These are phyloP conservation scores for Scaptomyza flava DNA, from an alignment of 2,888 invertebrate species.

Conservation along the genomic window DNA sequence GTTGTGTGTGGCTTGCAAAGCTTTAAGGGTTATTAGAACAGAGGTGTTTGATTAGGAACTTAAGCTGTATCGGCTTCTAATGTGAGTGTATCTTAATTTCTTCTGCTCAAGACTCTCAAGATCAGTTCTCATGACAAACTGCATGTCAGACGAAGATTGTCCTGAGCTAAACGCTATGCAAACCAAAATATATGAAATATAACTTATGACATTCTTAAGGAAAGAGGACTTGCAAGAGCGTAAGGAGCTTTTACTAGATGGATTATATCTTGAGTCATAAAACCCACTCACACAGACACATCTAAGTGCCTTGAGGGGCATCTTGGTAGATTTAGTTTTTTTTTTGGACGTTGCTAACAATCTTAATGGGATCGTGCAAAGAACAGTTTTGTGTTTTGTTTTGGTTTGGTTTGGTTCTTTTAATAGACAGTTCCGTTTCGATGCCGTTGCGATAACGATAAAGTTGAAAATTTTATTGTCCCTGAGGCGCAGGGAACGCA, in stretches of 20 bases:
- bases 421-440: conserved; percentile 76
- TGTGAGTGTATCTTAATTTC: no score
- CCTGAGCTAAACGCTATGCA: no score
- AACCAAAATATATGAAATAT: no score
- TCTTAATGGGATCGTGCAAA: conserved; percentile 43
- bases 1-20: conserved; percentile 25
- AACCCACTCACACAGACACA: neutral
- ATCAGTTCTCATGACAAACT: no score
- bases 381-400: conserved; percentile 17
- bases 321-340: neutral
- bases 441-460: conserved; percentile 66
- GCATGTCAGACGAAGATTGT: no score
- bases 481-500: conserved; percentile 1
- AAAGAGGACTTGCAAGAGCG: neutral
- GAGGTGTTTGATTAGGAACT: neutral
- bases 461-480: conserved; percentile 70
- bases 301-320: neutral
- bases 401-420: conserved; percentile 13
- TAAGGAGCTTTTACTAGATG: neutral
- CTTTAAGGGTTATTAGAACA: neutral
- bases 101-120: no score
- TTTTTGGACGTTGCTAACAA: conserved; percentile 8
- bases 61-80: no score
- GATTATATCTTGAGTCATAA: neutral
- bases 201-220: no score